These are phyloP conservation scores for Bos indicus DNA, from an alignment of 2,113 vertebrate genomes.

Conservation along the genomic window DNA sequence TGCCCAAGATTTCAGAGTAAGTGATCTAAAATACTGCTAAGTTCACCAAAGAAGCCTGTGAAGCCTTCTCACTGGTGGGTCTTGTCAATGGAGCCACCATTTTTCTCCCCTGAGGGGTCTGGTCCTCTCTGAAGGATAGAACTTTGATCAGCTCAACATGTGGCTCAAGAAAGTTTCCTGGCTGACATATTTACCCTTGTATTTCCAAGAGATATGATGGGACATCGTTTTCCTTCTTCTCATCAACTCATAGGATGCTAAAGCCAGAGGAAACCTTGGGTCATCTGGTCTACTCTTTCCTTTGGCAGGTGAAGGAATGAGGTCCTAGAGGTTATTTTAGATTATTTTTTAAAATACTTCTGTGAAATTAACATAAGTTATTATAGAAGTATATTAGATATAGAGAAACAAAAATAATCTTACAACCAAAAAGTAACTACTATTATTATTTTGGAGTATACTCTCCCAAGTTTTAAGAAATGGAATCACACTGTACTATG, in stretches of 20 bases:
- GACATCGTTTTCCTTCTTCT: not conserved
- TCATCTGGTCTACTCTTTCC: not conserved
- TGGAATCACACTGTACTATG: too few relatives aligned
- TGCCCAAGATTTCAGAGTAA: not conserved
- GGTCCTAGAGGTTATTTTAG: too few relatives aligned
- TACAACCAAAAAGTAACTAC: not conserved
- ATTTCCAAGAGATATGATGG: not conserved
- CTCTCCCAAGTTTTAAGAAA: not conserved
- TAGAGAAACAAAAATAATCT: not conserved
- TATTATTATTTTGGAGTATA: not conserved
- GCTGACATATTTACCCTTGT: not conserved
- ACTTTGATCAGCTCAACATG: not conserved
- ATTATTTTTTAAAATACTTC: not conserved
- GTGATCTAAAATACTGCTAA: not conserved
- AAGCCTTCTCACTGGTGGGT: not conserved
- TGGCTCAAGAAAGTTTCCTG: not conserved
- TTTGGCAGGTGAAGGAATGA: not conserved
- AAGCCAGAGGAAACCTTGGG: too few relatives aligned
- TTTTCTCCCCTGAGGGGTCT: not conserved
- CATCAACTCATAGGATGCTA: not conserved
- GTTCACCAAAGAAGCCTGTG: too few relatives aligned
- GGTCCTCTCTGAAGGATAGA: not conserved
- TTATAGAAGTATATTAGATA: not conserved
- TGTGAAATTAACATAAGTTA: not conserved
- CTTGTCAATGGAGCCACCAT: fast-evolving